These are phyloP conservation scores for Argyresthia albistria DNA, from an alignment of 2,888 invertebrate genomes.

Conservation along the genomic window DNA sequence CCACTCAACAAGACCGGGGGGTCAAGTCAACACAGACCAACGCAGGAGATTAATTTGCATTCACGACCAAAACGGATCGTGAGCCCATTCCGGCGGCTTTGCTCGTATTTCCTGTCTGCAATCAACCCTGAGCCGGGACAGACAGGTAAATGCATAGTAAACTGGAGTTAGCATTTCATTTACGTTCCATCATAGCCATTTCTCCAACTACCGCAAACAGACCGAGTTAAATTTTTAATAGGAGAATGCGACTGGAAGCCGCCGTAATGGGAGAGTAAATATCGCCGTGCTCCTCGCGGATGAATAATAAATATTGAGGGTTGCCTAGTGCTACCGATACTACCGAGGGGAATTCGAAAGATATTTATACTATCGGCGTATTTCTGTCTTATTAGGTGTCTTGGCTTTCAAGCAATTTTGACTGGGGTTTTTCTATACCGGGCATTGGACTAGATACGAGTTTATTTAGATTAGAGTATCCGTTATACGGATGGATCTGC, in stretches of 20 bases:
- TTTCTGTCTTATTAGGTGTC: too few relatives aligned
- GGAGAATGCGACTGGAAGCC: constrained; percentile 42
- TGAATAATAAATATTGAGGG: constrained; percentile 55
- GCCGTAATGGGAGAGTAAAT: constrained; percentile 62
- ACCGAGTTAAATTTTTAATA: not conserved
- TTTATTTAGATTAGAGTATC: too few relatives aligned
- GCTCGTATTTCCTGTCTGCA: constrained; percentile 43
- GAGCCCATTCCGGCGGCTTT: constrained; percentile 51
- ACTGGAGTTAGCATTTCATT: not conserved
- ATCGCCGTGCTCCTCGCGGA: constrained; percentile 57
- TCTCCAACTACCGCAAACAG: too few relatives aligned
- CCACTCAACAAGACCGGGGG: not conserved
- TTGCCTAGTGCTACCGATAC: constrained; percentile 36
- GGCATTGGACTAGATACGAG: too few relatives aligned
- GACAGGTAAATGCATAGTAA: not conserved
- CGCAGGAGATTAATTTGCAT: constrained; percentile 57
- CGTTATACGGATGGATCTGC: too few relatives aligned
- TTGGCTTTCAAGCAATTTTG: too few relatives aligned
- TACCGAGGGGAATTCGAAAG: constrained; percentile 24
- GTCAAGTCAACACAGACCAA: not conserved
- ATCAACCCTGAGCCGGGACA: not conserved
- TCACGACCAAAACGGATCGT: constrained; percentile 58
- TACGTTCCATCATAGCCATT: too few relatives aligned
- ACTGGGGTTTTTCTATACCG: too few relatives aligned
- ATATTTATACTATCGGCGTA: too few relatives aligned